A percentile compares a stretch with the other conserved stretches of the same genome.
These are phyloP conservation scores for Protobothrops mucrosquamatus DNA, from an alignment of 2,113 vertebrate species.

Conservation along the genomic window DNA sequence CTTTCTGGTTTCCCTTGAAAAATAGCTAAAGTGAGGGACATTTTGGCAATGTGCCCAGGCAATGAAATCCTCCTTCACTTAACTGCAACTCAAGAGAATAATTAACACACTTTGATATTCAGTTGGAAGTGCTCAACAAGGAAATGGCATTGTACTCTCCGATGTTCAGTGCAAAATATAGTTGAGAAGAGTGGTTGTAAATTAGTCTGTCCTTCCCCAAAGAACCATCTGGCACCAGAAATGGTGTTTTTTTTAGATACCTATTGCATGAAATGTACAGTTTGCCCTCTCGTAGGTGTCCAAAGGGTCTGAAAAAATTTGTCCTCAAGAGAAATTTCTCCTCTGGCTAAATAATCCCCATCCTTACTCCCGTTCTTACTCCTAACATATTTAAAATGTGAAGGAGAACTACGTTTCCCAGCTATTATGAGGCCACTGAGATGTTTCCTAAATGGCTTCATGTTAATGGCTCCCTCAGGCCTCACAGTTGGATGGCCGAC, in stretches of 20 bases:
- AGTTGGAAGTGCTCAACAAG: not conserved
- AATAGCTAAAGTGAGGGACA: slow-evolving; percentile 8
- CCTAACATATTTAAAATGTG: slow-evolving; percentile 48
- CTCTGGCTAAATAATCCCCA: not conserved
- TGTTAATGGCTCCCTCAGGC: slow-evolving; percentile 25
- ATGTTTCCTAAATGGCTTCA: slow-evolving; percentile 62
- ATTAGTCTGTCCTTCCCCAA: slow-evolving; percentile 16
- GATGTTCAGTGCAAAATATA: slow-evolving; percentile 2
- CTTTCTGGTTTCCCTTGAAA: slow-evolving; percentile 12
- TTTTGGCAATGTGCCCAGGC: not conserved
- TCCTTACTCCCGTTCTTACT: slow-evolving; percentile 72
- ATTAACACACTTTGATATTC: slow-evolving; percentile 25
- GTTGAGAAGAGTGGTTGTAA: not conserved
- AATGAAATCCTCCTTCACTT: slow-evolving; percentile 15
- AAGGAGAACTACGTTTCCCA: not conserved
- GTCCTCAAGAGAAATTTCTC: not conserved
- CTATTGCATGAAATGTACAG: not conserved
- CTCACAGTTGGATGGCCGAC: slow-evolving; percentile 14
- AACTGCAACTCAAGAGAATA: not conserved
- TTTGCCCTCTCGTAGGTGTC: slow-evolving; percentile 6
- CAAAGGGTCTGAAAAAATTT: not conserved
- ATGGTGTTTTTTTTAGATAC: not conserved
- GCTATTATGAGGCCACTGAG: slow-evolving; percentile 39
- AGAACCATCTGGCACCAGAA: not conserved
- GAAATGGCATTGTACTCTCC: not conserved